Percentiles rank a stretch among this genome's conserved stretches.
Conservation (phyloP, 2,888 invertebrate species). For the Trachelus troglodyta region DNA sequence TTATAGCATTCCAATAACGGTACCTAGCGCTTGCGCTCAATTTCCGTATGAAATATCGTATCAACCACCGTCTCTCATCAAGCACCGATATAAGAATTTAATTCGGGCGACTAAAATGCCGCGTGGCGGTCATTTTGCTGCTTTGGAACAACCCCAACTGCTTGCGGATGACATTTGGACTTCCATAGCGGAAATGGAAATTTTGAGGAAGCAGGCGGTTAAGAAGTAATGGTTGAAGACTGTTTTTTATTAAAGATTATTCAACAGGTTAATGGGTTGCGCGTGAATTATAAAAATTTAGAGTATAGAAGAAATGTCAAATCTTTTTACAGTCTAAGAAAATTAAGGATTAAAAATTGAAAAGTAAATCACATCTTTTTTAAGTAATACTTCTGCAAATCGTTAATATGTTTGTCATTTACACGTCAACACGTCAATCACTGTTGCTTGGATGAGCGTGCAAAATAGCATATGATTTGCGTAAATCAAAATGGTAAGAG, state of each 20-base stretch:
- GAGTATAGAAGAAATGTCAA: neutral
- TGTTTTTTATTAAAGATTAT: neutral
- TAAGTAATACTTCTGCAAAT: neutral
- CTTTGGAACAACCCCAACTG: slow-evolving; percentile 55
- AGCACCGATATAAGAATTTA: slow-evolving; percentile 53
- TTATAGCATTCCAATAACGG: slow-evolving; percentile 40
- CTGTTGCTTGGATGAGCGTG: neutral
- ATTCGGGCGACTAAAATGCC: slow-evolving; percentile 50
- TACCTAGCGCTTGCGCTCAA: slow-evolving; percentile 56
- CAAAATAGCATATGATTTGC: neutral
- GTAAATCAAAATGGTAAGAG: neutral
- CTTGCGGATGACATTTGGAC: slow-evolving; percentile 56
- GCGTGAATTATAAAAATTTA: neutral
- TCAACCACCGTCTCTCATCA: slow-evolving; percentile 41
- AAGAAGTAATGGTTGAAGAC: neutral
- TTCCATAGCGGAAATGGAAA: slow-evolving; percentile 23
- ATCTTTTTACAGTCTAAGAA: neutral
- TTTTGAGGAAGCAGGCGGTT: neutral
- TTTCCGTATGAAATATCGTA: slow-evolving; percentile 55
- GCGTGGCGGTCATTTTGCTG: slow-evolving; percentile 61
- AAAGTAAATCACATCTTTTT: neutral
- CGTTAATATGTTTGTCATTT: neutral
- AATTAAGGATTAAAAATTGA: neutral
- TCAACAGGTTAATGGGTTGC: neutral
- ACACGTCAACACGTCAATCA: neutral